phyloP scores from a whole-genome alignment of 2,113 vertebrate species.

The Nettapus auritus region DNA sequence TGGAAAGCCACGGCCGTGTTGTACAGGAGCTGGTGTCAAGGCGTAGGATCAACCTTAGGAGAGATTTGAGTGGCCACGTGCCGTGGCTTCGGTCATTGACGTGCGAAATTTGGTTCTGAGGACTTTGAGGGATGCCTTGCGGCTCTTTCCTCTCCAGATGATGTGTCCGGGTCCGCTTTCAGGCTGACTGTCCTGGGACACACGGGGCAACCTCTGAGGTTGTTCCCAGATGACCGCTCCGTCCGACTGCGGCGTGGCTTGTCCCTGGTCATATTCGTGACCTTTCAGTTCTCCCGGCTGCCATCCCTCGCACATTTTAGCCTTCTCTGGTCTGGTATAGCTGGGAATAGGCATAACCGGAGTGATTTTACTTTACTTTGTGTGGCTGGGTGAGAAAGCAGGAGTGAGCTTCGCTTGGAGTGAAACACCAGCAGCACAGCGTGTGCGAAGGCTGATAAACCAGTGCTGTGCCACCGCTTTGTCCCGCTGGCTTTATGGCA shows the following conservation, averaged over 20 bases:
- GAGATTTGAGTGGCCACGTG: fast-evolving
- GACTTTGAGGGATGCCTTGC: not conserved
- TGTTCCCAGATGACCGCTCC: not conserved
- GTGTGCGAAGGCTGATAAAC: not conserved
- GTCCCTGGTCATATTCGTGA: not conserved
- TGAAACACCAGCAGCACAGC: not conserved
- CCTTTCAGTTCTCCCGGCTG: not conserved
- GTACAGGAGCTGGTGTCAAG: not conserved
- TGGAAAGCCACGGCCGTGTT: not conserved
- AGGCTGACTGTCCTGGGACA: not conserved
- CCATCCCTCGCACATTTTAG: not conserved
- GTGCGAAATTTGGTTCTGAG: not conserved
- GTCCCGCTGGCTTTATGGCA: not conserved
- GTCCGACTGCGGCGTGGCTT: not conserved
- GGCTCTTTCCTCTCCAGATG: not conserved
- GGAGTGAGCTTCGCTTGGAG: not conserved
- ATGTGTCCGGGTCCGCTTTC: not conserved
- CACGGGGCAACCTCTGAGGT: not conserved
- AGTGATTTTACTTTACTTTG: not conserved
- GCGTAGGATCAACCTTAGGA: fast-evolving
- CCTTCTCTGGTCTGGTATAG: not conserved
- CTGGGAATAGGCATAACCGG: not conserved
- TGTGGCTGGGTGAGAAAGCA: not conserved
- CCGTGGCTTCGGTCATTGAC: fast-evolving
- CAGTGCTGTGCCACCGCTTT: not conserved